Base-by-base conservation (phyloP, 2,888 invertebrate species). In the Eilema caniola region DNA sequence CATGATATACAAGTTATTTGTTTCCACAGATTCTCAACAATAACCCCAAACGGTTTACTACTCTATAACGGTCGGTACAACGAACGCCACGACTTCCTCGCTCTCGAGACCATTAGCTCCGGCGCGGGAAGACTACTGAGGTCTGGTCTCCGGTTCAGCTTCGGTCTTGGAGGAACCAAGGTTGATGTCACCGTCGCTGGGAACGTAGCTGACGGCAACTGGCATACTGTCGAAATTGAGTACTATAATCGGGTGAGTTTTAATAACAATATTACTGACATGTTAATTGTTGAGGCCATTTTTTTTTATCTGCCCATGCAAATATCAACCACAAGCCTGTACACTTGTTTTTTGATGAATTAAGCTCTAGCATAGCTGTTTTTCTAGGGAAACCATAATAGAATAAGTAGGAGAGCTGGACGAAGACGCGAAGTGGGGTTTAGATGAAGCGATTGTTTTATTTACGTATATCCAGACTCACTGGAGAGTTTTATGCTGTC, bases 51-150 rank as follows among this genome's bases (percentile, higher is more conserved):
- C 79, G 99, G 98, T 0, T 92, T 99, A 0, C 93, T 99, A 0
- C 95, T 99, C 0, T 99, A 99, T 95, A 99, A 99, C 90, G 99
- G 99, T 0, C 96, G 99, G 0, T 99, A 99, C 93, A 99, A 99
- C 90, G 99, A 99, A 88, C 96, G 97, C 1, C 99, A 99, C 87
- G 99, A 99, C 92, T 99, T 99, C 88, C 96, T 99, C 24, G 98
- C 99, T 0, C 92, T 99, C 61, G 99, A 99, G 92, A 96, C 99
- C 16, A 93, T 98, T 0, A 96, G 97, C 66, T 96, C 97, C 0
- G 94, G 93, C 4, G 94, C 94, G 0, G 95, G 0, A 67, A 72
- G 0, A 76, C 63, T 14, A 89, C 88, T 0, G 90, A 92, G 0
- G 94, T 96, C 56, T 23, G 96, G 97, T 20, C 94, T 99, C 0